Percentiles rank a stretch among this genome's conserved stretches.
Evolutionary conservation across 2,888 invertebrate genomes (phyloP).

Genomic region (Pachliopta kotzebuea): DNA sequence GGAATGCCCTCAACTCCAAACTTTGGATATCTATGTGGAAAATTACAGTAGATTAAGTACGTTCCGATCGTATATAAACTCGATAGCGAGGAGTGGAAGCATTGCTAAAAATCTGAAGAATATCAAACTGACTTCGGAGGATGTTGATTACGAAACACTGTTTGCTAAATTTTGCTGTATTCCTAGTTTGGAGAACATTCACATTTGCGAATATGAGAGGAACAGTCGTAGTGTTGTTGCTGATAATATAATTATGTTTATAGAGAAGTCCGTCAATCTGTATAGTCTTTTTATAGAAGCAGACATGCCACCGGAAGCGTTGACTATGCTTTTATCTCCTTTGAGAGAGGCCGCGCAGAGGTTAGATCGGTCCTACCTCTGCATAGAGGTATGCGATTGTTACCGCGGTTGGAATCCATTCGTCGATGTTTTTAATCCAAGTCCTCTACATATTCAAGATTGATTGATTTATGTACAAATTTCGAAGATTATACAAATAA

Average conservation of each 20-base stretch:
- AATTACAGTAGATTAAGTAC: constrained; percentile 34
- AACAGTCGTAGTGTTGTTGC: constrained; percentile 31
- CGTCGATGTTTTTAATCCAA: constrained; percentile 50
- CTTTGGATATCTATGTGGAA: constrained; percentile 45
- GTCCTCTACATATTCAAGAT: constrained; percentile 43
- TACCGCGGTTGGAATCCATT: constrained; percentile 50
- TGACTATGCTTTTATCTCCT: constrained; percentile 41
- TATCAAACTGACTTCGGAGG: constrained; percentile 44
- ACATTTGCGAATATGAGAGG: constrained; percentile 47
- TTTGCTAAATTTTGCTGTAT: constrained; percentile 43
- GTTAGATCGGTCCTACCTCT: constrained; percentile 39
- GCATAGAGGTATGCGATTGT: constrained; percentile 44
- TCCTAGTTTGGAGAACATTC: constrained; percentile 44
- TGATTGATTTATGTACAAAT: constrained; percentile 12
- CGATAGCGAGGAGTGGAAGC: constrained; percentile 38
- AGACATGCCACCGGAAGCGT: constrained; percentile 40
- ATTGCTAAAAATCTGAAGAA: constrained; percentile 42
- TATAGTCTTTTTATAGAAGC: constrained; percentile 50
- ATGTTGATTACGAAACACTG: constrained; percentile 43
- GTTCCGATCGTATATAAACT: constrained; percentile 36
- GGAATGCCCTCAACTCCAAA: constrained; percentile 39
- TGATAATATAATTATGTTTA: constrained; percentile 34
- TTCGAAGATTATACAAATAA: background rate
- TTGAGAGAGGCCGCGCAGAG: constrained; percentile 39
- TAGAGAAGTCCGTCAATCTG: constrained; percentile 41